Base-by-base conservation (phyloP, 2,888 invertebrate species). In the Lingula anatina region DNA sequence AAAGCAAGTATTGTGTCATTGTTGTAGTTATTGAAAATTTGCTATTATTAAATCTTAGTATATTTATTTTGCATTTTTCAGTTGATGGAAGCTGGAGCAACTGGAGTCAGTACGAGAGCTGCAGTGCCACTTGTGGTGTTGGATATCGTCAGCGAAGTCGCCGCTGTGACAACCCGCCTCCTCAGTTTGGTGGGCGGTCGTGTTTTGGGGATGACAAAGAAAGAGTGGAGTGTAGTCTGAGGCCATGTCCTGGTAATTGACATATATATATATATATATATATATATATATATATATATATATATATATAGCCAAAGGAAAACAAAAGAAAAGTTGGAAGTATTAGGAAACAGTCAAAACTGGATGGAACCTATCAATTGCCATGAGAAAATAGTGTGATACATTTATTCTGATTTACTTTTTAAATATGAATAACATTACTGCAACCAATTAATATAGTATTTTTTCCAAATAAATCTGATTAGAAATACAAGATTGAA, bases 61-160 rank as follows among this genome's bases (percentile, higher is more conserved):
- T n/a, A n/a, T n/a, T n/a, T n/a, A n/a, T 44, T 27, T 38, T 51
- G 35, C 27, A 37, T 40, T 38, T 54, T 47, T 1, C 55, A 74
- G 75, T 71, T 35, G 60, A 72, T 61, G 76, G 76, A 20, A 48
- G 57, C 15, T 77, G 75, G 75, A 65, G 69, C 18, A 56, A 56
- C 7, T 77, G 77, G 77, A 52, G 56, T 27, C 43, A 62, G 4
- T 77, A 76, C 76, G 61, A 64, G 18, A 53, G 54, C 25, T 77
- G 77, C 56, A 69, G 68, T 51, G 56, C 55, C 3, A 56, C 67
- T 0, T 77, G 77, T 62, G 76, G 73, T 3, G 55, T 46, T 9
- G 77, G 76, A 7, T 51, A 59, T 35, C 60, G 64, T 31, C 42
- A 50, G 0, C 57, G 77, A 3, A 50, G 55, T 2, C 64, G 77